These are phyloP conservation scores for Melanotaenia boesemani DNA, from an alignment of 2,797 vertebrate species.

Conservation along the genomic window DNA sequence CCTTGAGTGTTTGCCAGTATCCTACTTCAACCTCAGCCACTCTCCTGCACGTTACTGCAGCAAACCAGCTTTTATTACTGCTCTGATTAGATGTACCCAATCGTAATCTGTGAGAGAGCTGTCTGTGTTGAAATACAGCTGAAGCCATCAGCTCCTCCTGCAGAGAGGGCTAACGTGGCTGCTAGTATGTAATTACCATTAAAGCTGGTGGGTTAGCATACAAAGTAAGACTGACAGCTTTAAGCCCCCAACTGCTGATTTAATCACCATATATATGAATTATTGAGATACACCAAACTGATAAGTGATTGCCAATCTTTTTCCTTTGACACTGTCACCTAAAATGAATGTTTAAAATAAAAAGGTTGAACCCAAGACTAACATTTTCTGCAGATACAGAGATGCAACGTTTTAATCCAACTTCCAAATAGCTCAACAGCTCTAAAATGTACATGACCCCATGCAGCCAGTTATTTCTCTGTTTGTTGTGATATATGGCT, in stretches of 20 bases:
- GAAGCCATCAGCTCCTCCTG: constrained; percentile 48
- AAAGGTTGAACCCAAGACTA: background rate
- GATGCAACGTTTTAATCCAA: constrained; percentile 2
- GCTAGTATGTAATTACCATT: constrained; percentile 65
- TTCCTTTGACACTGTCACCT: constrained; percentile 1
- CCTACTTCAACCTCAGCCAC: constrained; percentile 35
- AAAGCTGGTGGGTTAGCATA: constrained; percentile 53
- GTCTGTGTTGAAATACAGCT: constrained; percentile 67
- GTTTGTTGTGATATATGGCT: constrained; percentile 21
- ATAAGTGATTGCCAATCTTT: constrained; percentile 17
- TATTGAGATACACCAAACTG: constrained; percentile 32
- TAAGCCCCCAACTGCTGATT: constrained; percentile 43
- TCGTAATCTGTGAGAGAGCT: constrained; percentile 58
- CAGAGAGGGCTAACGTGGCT: constrained; percentile 56
- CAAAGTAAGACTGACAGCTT: constrained; percentile 68
- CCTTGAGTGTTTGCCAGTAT: constrained; percentile 57
- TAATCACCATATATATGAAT: constrained; percentile 44
- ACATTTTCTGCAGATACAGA: background rate
- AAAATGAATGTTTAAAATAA: background rate
- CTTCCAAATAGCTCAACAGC: constrained; percentile 9
- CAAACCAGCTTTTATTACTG: constrained; percentile 40
- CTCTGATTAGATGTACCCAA: constrained; percentile 70
- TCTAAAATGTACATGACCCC: constrained; percentile 5
- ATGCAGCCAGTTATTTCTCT: constrained; percentile 1
- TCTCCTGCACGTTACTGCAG: constrained; percentile 39